phyloP scores from a whole-genome alignment of 1,140 invertebrate species.

The Drosophila pseudoananassae region DNA sequence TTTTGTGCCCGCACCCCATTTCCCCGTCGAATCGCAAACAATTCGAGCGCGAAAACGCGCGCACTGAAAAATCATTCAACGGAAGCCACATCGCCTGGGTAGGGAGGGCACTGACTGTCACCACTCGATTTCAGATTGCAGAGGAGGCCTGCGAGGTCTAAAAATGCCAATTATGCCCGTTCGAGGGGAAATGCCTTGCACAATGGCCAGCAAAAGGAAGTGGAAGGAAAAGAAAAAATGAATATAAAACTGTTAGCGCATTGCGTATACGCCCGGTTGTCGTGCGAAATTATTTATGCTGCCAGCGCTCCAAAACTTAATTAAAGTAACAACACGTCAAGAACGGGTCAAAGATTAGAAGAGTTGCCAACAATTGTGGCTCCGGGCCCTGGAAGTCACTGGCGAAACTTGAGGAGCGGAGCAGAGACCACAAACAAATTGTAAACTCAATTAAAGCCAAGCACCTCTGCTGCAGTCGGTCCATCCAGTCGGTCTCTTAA shows the following conservation, averaged over 20 bases:
- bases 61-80: constrained; percentile 66
- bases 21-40: constrained; percentile 24
- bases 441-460: constrained; percentile 82
- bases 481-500: constrained; percentile 40
- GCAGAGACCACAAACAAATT: constrained; percentile 70
- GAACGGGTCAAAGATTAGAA: constrained; percentile 43
- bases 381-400: constrained; percentile 34
- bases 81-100: constrained; percentile 25
- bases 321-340: constrained; percentile 52
- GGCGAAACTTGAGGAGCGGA: constrained; percentile 48
- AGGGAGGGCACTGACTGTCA: constrained; percentile 43
- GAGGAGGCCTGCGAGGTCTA: constrained; percentile 16
- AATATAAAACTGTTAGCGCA: constrained; percentile 38
- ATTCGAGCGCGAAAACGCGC: constrained; percentile 64
- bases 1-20: constrained; percentile 50
- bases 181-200: constrained; percentile 40
- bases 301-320: constrained; percentile 43
- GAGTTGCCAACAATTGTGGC: constrained; percentile 3
- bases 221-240: constrained; percentile 8
- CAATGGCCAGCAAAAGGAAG: constrained; percentile 12
- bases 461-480: constrained; percentile 57
- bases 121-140: constrained; percentile 18
- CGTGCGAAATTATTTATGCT: constrained; percentile 29
- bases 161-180: constrained; percentile 73
- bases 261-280: constrained; percentile 54